phyloP scores from a whole-genome alignment of 2,113 vertebrate species.

The Calypte anna region DNA sequence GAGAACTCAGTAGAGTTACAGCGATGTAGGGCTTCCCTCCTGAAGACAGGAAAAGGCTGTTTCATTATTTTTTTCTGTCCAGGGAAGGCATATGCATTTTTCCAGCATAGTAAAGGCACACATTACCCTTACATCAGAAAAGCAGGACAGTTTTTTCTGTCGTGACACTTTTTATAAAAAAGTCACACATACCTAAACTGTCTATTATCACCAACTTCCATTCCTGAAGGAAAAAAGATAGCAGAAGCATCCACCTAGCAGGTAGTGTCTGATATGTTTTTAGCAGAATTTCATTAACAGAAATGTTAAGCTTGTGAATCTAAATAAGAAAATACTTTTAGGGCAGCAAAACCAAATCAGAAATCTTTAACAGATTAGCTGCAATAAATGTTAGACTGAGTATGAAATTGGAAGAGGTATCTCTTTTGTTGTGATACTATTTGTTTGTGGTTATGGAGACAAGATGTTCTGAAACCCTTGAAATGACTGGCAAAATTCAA shows the following conservation, averaged over 20 bases:
- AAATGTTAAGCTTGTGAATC: background rate
- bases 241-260: background rate
- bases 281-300: background rate
- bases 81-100: background rate
- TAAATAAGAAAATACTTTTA: background rate
- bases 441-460: conserved; percentile 59
- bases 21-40: background rate
- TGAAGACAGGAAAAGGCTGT: background rate
- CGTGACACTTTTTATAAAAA: background rate
- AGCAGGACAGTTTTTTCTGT: background rate
- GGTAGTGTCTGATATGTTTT: background rate
- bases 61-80: background rate
- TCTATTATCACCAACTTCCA: background rate
- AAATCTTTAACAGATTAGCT: background rate
- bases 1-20: background rate
- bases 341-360: background rate
- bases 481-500: conserved; percentile 27
- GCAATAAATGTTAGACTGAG: background rate
- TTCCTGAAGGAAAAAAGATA: background rate
- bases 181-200: background rate
- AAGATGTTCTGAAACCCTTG: background rate
- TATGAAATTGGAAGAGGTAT: conserved; percentile 16
- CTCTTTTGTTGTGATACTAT: conserved; percentile 33
- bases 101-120: background rate
- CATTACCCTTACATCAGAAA: background rate